Evolutionary conservation across 2,113 vertebrate species (phyloP), one percentile per base, ranked within the genome.

Genomic region (Chaetodon trifascialis): DNA sequence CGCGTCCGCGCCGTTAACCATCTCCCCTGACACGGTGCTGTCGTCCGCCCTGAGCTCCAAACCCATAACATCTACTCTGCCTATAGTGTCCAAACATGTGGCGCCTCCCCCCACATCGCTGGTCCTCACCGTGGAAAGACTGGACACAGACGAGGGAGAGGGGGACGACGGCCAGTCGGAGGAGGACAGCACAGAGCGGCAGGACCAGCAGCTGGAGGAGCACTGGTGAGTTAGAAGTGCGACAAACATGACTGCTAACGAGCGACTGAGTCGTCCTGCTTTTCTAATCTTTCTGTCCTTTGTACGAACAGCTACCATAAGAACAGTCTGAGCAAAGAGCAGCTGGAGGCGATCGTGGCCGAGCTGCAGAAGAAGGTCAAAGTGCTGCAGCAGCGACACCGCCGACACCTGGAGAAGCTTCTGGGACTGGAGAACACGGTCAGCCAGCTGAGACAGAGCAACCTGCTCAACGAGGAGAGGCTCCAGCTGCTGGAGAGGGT

Each of bases 291-390:
- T 1, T 66, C 0, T 23, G 0, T 46, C 16, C 5, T 10, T 46
- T 54, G 1, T 44, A 7, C 25, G 0, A 46, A 23, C 80, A 94
- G 94, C 77, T 96, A 96, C 88, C 92, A 95, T 78, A 94, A 90
- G 82, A 92, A 76, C 54, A 94, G 91, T n/a, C 25, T 94, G 86
- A 95, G 92, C 11, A 92, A 94, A 11, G 91, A 93, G 58, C 94
- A 95, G 76, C 91, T 96, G 74, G 93, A 94, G 11, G 83, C 86
- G 0, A 84, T 93, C 0, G 94, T 94, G 23, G 4, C 78, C 0
- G 91, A 90, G 17, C 89, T 96, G 15, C 96, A 96, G 91, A 93
- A 86, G 63, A 95, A 95, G 59, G 95, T 96, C 44, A 94, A 84
- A 47, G 88, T 95, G 17, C 90, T 96, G 49, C 95, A 96, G 92